A percentile compares a stretch with the other conserved stretches of the same genome.
phyloP scores from a whole-genome alignment of 2,113 vertebrate species.

The Cricetomys ansorgei region DNA sequence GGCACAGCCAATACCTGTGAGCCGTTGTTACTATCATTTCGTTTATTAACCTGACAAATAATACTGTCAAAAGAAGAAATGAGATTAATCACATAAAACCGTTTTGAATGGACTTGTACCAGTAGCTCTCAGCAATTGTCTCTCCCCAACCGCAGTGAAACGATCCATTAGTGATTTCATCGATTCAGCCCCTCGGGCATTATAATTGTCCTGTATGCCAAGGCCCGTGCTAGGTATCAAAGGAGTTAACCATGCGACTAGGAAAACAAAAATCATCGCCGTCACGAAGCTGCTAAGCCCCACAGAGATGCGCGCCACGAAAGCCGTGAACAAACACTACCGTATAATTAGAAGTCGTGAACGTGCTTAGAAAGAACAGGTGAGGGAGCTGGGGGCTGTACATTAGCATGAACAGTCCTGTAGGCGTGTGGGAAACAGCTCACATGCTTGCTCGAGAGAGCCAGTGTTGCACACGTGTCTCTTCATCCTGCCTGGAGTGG shows the following conservation, averaged over 20 bases:
- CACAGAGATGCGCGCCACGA: background rate
- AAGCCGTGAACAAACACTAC: background rate
- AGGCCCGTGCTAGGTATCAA: background rate
- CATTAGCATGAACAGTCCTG: fast-evolving
- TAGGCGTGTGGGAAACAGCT: fast-evolving
- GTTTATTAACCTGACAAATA: conserved; percentile 58
- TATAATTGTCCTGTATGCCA: background rate
- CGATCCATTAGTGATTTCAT: background rate
- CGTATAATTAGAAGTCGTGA: background rate
- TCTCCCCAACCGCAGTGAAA: background rate
- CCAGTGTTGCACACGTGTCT: fast-evolving
- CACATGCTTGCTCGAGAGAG: background rate
- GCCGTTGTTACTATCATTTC: background rate
- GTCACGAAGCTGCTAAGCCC: background rate
- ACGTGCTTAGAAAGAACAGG: background rate
- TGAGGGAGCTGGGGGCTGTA: background rate
- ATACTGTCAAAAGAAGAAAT: conserved; percentile 33
- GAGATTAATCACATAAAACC: conserved; percentile 23
- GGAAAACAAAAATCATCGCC: background rate
- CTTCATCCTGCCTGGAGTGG: background rate
- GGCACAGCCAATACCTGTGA: background rate
- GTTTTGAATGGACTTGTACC: conserved; percentile 46
- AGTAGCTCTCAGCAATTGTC: background rate
- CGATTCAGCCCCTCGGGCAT: too few relatives aligned
- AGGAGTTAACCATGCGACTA: background rate